Percentiles rank a stretch among this genome's conserved stretches.
Evolutionary conservation across 1,140 invertebrate species (phyloP).

Genomic region (Dendroctonus ponderosae): DNA sequence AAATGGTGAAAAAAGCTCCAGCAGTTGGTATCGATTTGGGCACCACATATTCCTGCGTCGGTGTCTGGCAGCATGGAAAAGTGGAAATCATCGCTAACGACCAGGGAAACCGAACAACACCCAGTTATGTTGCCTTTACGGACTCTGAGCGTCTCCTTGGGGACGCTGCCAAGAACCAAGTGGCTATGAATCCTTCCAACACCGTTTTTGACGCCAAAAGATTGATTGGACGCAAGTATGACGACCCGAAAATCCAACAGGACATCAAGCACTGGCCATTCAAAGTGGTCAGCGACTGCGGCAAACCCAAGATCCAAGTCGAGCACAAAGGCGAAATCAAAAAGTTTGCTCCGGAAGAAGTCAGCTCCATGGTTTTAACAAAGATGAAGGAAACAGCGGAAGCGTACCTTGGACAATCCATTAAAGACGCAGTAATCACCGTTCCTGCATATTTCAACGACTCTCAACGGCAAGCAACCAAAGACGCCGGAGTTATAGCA

Average conservation of each 20-base stretch:
- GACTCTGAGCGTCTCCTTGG: conserved; percentile 74
- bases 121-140: conserved; percentile 85
- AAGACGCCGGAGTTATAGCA: conserved; percentile 31
- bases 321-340: conserved; percentile 67
- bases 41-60: too few species aligned
- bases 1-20: conserved; percentile 38
- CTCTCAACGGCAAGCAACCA: too few species aligned
- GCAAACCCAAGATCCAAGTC: conserved; percentile 65
- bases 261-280: conserved; percentile 56
- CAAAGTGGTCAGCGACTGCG: conserved; percentile 51
- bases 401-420: conserved; percentile 52
- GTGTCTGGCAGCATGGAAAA: too few species aligned
- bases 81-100: conserved; percentile 57
- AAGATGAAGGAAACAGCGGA: too few species aligned
- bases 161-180: conserved; percentile 59
- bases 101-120: conserved; percentile 89
- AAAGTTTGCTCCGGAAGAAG: conserved; percentile 34
- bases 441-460: conserved; percentile 51
- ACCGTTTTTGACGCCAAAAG: conserved; percentile 70
- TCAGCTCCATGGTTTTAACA: too few species aligned
- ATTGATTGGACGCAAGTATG: conserved; percentile 54
- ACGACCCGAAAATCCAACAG: conserved; percentile 55
- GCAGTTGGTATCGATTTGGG: conserved; percentile 72
- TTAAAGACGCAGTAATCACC: conserved; percentile 47
- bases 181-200: conserved; percentile 81